Percentiles rank a stretch among this genome's conserved stretches.
phyloP scores from a whole-genome alignment of 2,113 vertebrate genomes.

The Tetraodon nigroviridis region DNA sequence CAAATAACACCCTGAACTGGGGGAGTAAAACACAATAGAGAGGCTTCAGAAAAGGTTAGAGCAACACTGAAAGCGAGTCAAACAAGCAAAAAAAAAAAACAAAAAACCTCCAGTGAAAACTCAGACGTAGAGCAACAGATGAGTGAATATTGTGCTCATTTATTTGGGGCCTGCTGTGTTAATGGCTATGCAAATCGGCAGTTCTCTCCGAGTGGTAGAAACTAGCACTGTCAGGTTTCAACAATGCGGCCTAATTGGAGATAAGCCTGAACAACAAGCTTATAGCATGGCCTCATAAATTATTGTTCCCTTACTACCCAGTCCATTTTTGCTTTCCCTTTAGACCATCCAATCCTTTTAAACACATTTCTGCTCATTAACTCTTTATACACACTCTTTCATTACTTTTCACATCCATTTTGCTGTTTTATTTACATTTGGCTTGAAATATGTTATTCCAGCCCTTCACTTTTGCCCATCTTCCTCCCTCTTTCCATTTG shows the following conservation, averaged over 20 bases:
- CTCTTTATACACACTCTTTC: conserved; percentile 10
- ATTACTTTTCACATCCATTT: conserved; percentile 4
- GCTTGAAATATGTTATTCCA: conserved; percentile 3
- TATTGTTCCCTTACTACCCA: conserved; percentile 41
- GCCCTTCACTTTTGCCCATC: background rate
- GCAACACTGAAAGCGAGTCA: conserved; percentile 15
- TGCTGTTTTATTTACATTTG: conserved; percentile 5
- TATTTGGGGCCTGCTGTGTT: conserved; percentile 63
- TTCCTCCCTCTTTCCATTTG: conserved; percentile 11
- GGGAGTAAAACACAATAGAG: conserved; percentile 12
- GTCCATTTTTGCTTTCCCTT: conserved; percentile 14
- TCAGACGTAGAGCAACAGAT: conserved; percentile 52
- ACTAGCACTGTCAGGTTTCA: conserved; percentile 62
- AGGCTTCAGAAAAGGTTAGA: conserved; percentile 14
- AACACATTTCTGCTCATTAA: background rate
- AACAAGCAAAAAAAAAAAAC: conserved; percentile 1
- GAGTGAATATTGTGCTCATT: conserved; percentile 63
- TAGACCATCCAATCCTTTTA: background rate
- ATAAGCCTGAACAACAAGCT: conserved; percentile 74
- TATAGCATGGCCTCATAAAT: conserved; percentile 67
- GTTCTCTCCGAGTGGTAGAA: conserved; percentile 60
- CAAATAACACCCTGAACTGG: conserved; percentile 25
- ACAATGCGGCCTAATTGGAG: conserved; percentile 74
- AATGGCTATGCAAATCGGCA: conserved; percentile 68
- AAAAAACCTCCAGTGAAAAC: conserved; percentile 29